Evolutionary conservation across 1,140 invertebrate species (phyloP).

Genomic region (Antheraea mylitta): DNA sequence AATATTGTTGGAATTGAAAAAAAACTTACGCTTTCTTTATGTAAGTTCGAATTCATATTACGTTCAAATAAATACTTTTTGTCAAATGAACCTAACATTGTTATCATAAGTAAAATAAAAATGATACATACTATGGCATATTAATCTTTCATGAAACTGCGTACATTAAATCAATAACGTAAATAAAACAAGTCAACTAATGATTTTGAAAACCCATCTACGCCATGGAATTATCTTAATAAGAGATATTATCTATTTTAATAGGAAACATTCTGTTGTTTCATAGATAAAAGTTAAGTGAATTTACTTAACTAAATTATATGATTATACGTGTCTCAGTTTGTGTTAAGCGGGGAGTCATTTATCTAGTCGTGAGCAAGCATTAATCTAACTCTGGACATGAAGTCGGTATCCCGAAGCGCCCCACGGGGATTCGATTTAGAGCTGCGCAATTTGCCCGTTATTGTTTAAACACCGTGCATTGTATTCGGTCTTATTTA

Average conservation of each 20-base stretch:
- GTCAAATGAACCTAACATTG: too few species aligned
- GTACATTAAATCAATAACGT: too few species aligned
- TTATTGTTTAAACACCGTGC: conserved; percentile 4
- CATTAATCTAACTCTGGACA: conserved; percentile 43
- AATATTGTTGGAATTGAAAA: too few species aligned
- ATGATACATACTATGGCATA: too few species aligned
- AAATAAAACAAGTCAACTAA: too few species aligned
- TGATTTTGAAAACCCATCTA: too few species aligned
- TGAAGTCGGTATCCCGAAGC: neutral
- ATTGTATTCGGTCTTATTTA: conserved; percentile 13
- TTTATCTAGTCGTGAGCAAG: conserved; percentile 35
- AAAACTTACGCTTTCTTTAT: too few species aligned
- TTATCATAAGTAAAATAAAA: too few species aligned
- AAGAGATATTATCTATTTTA: neutral
- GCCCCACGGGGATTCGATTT: conserved; percentile 20
- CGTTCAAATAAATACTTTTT: too few species aligned
- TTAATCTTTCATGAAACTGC: too few species aligned
- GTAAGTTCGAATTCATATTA: too few species aligned
- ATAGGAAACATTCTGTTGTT: neutral
- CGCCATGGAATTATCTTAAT: too few species aligned
- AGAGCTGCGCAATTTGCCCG: conserved; percentile 11
- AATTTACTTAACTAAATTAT: neutral
- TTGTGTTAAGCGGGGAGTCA: conserved; percentile 29
- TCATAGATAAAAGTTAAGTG: neutral
- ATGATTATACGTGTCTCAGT: conserved; percentile 22